phyloP scores from a whole-genome alignment of 2,113 vertebrate genomes.

The Oncorhynchus masou region DNA sequence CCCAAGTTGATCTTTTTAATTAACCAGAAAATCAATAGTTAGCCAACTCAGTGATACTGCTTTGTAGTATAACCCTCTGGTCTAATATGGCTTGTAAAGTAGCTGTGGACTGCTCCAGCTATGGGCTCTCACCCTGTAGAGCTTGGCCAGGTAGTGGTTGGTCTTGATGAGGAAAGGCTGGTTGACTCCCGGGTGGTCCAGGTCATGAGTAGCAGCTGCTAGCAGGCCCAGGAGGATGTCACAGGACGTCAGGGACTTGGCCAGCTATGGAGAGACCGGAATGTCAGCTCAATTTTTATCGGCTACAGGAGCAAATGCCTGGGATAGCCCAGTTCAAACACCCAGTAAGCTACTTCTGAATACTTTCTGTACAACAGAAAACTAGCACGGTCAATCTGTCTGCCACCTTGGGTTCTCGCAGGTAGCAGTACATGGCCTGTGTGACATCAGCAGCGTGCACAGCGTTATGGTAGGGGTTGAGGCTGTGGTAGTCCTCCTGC shows the following conservation, averaged over 20 bases:
- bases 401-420: slow-evolving; percentile 91
- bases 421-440: slow-evolving; percentile 99
- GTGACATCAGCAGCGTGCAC: slow-evolving; percentile 98
- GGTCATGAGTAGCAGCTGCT: slow-evolving; percentile 94
- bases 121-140: slow-evolving; percentile 87
- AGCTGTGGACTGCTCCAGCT: too few species aligned
- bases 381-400: slow-evolving; percentile 4
- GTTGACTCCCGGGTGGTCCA: slow-evolving; percentile 98
- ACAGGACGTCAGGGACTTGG: slow-evolving; percentile 89
- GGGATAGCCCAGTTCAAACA: too few species aligned
- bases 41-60: too few species aligned
- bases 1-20: too few species aligned
- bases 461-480: slow-evolving; percentile 97
- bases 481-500: slow-evolving; percentile 97
- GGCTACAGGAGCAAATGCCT: too few species aligned
- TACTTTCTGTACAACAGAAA: too few species aligned
- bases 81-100: too few species aligned
- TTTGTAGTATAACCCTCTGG: too few species aligned
- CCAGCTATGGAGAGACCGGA: slow-evolving; percentile 74
- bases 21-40: too few species aligned
- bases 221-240: slow-evolving; percentile 93
- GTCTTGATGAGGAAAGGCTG: slow-evolving; percentile 99
- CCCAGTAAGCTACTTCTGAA: too few species aligned
- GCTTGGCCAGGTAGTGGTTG: slow-evolving; percentile 96
- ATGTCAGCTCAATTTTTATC: not conserved